Conservation (phyloP, 2,797 vertebrate species). For the Phataginus tetradactyla region DNA sequence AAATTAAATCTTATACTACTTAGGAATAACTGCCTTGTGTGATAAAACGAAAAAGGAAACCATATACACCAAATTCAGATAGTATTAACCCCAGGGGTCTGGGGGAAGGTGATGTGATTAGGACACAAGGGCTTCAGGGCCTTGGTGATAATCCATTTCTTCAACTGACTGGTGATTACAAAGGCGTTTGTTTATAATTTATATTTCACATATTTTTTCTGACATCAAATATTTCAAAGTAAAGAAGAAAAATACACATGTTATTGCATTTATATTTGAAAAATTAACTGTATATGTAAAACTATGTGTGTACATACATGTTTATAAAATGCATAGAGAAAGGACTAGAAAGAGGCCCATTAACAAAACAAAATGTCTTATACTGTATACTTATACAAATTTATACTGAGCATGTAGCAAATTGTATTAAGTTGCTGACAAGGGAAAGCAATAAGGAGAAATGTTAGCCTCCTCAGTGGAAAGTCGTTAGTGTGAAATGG, state of each 20-base stretch:
- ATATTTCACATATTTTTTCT: background rate
- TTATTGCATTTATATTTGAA: background rate
- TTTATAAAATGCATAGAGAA: background rate
- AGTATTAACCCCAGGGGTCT: background rate
- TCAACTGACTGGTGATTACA: background rate
- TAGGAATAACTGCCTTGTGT: background rate
- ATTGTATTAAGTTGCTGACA: slow-evolving; percentile 10
- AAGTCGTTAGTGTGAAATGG: background rate
- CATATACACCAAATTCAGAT: background rate
- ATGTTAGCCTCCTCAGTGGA: background rate
- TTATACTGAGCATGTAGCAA: background rate
- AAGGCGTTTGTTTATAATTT: background rate
- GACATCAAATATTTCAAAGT: background rate
- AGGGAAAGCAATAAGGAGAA: background rate
- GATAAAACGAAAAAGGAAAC: background rate
- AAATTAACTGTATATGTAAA: background rate
- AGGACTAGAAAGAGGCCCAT: background rate
- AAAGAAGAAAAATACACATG: background rate
- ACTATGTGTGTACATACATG: background rate
- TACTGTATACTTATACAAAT: background rate
- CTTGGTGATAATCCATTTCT: background rate
- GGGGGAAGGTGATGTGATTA: background rate
- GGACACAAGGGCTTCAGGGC: background rate
- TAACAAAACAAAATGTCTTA: background rate
- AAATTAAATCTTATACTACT: background rate